These are phyloP conservation scores for Glossophaga mutica DNA, from an alignment of 2,797 vertebrate species.

Conservation along the genomic window DNA sequence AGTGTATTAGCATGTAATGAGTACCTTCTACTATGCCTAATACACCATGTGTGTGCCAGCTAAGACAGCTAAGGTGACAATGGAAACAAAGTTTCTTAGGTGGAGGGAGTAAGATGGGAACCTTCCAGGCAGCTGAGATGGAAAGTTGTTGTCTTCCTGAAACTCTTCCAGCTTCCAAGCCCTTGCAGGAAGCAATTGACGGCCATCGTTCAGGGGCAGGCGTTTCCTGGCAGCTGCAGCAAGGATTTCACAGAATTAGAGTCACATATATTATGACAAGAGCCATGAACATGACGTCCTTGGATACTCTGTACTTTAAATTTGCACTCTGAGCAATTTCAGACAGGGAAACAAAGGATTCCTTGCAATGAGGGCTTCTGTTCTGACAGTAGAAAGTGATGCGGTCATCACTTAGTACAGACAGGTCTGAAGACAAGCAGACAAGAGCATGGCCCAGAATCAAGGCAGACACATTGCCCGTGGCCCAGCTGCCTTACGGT, in stretches of 20 bases:
- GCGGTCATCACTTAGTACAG: background rate
- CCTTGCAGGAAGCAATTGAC: background rate
- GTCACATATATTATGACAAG: constrained; percentile 8
- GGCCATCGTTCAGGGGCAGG: background rate
- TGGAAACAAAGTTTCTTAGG: background rate
- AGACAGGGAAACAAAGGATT: background rate
- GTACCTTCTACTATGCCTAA: background rate
- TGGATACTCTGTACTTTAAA: constrained; percentile 5
- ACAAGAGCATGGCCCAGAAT: background rate
- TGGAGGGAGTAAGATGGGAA: background rate
- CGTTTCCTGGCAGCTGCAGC: constrained; percentile 29
- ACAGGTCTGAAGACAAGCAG: background rate
- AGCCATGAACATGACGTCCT: constrained; percentile 34
- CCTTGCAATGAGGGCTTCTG: background rate
- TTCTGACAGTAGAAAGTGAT: background rate
- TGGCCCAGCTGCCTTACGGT: background rate
- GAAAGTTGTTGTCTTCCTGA: background rate
- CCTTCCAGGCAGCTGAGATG: background rate
- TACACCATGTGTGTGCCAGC: background rate
- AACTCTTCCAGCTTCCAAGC: background rate
- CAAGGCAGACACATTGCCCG: background rate
- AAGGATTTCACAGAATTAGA: constrained; percentile 17
- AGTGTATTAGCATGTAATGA: background rate
- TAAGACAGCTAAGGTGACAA: background rate
- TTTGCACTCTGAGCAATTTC: constrained; percentile 23